Percentiles rank a stretch among this genome's conserved stretches.
phyloP scores from a whole-genome alignment of 1,140 invertebrate genomes.

The Aphelenchoides fujianensis region DNA sequence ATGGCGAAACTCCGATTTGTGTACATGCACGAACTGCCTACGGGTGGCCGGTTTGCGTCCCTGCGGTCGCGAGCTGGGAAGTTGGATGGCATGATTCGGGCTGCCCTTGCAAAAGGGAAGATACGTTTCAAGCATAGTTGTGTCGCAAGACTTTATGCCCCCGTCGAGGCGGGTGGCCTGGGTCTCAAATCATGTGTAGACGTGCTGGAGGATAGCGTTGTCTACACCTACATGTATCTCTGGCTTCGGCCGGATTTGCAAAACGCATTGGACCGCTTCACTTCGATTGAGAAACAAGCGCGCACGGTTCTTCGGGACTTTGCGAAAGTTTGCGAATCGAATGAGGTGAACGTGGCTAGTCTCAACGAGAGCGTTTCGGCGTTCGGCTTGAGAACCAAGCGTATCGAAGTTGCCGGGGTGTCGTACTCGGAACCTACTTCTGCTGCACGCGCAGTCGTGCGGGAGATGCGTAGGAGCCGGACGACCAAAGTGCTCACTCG shows the following conservation, averaged over 20 bases:
- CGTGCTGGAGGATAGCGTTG: conserved; percentile 21
- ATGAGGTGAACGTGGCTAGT: background rate
- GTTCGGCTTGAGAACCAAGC: background rate
- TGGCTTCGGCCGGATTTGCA: background rate
- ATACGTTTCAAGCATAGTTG: conserved; percentile 2
- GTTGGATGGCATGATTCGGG: conserved; percentile 14
- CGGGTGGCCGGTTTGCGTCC: conserved; percentile 12
- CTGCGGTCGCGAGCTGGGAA: background rate
- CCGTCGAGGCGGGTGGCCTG: conserved; percentile 7
- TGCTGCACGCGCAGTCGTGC: conserved; percentile 16
- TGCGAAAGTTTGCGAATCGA: background rate
- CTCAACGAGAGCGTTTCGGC: background rate
- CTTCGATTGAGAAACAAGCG: background rate
- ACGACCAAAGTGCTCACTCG: conserved; percentile 2
- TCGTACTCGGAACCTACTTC: background rate
- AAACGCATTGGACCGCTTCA: conserved; percentile 13
- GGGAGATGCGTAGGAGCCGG: conserved; percentile 3
- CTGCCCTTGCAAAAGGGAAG: conserved; percentile 11
- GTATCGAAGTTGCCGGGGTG: background rate
- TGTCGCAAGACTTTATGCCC: background rate
- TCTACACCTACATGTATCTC: conserved; percentile 25
- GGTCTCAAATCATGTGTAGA: conserved; percentile 12
- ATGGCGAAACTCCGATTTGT: conserved; percentile 8
- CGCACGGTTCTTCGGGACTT: background rate
- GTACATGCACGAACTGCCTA: background rate